Base-by-base conservation (phyloP, 2,797 vertebrate species). In the Margarornis squamiger region DNA sequence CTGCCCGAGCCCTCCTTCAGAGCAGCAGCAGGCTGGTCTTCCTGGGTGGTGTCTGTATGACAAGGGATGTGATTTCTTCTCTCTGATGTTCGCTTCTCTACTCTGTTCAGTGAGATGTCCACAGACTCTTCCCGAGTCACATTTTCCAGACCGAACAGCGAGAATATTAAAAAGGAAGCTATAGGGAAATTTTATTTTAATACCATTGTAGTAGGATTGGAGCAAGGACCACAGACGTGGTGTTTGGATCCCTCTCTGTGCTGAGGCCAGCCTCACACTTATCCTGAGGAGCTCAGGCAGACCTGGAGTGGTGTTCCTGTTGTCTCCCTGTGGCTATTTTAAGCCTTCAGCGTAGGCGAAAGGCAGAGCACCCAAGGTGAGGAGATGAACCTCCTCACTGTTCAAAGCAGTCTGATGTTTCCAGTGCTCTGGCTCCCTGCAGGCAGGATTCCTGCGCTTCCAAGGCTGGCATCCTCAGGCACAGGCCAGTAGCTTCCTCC, bases 1-100 rank as follows among this genome's bases (percentile, higher is more conserved):
- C 84, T 72, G 86, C 49, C 78, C 55, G 6, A 80, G 68, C 62
- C 75, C 86, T 91, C 74, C 71, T 82, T 80, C 74, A 26, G 77
- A 74, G 88, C 89, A 89, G 81, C 72, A 7, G 78, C 85, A 83
- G 59, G 41, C 89, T 92, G 92, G 57, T 68, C 84, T 90, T 85
- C 77, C 91, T 91, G 75, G 70, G 91, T 87, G 91, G 72, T 32
- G 72, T 54, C 77, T 91, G 54, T 12, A 7, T 62, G 81, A 62
- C 86, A 78, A 94, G 65, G 48, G 59, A 92, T 46, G 74, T 62
- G 67, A 92, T 86, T 94, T 48, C 76, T 86, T n/a, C 19, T 87
- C 88, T 93, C 84, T 86, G 73, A 87, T 81, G 55, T 80, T 82
- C 3, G 0, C 66, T 62, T 72, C 51, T 80, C 36, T 67, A 19